Conservation (phyloP, 2,113 vertebrate species). For the Gymnocephalus cernua region DNA sequence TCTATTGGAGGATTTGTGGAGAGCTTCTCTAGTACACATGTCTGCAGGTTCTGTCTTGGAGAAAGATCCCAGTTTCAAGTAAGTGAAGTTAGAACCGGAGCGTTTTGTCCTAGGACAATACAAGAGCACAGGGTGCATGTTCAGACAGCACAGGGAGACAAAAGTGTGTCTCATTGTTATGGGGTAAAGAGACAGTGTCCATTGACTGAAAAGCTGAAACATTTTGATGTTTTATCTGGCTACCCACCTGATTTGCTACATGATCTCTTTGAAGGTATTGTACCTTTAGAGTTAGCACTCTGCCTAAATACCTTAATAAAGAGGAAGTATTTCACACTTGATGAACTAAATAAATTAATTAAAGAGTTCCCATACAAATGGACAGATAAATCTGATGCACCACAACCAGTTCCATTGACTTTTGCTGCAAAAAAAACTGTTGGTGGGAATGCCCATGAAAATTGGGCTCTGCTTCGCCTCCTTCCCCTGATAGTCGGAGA, state of each 20-base stretch:
- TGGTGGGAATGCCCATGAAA: slow-evolving; percentile 1
- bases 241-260: slow-evolving; percentile 1
- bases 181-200: slow-evolving; percentile 6
- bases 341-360: neutral
- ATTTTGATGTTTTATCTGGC: slow-evolving; percentile 19
- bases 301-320: neutral
- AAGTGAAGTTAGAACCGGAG: neutral
- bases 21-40: slow-evolving; percentile 1
- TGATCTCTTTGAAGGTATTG: slow-evolving; percentile 10
- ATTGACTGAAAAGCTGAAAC: neutral
- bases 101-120: neutral
- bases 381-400: neutral
- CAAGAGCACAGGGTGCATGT: neutral
- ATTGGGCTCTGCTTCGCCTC: neutral
- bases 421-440: neutral
- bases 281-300: slow-evolving; percentile 1
- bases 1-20: slow-evolving; percentile 9
- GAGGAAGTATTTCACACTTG: neutral
- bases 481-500: neutral
- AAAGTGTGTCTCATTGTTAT: neutral
- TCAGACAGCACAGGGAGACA: neutral
- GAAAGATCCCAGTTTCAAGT: slow-evolving; percentile 7
- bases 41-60: slow-evolving; percentile 23
- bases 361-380: neutral
- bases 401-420: neutral